Evolutionary conservation across 2,888 invertebrate species (phyloP), one percentile per base, ranked within the genome.

Genomic region (Melanargia galathea): DNA sequence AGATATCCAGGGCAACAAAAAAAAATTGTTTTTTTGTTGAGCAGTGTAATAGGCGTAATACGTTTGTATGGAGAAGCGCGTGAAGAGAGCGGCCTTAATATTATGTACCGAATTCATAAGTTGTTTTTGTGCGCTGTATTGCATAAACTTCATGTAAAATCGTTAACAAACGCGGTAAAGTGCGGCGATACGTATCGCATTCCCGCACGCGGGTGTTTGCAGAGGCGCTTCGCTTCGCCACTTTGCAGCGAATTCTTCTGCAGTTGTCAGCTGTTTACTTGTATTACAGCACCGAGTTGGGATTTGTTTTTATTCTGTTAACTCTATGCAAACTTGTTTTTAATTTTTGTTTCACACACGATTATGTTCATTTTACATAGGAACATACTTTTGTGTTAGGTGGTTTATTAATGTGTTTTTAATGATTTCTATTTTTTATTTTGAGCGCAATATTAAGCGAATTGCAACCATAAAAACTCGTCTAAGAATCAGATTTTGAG

Each of bases 191-290:
- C n/a, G n/a, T n/a, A 60, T 60, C 20, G 60, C 57, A 60, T 60
- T 65, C 57, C 57, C 56, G 55, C 24, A n/a, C 26, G 43, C 62
- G 24, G 16, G 33, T 66, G 54, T 65, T 63, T 63, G 63, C 57
- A 45, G 33, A 65, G 60, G 64, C 51, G 61, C 60, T 51, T 60
- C 66, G 65, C 65, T 63, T 69, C 63, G 57, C 66, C 66, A 66
- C 65, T 63, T 63, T 57, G 56, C 43, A 46, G 57, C 52, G 40
- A 62, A 66, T 63, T 66, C 58, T 46, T 63, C 63, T 66, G 66
- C 57, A 61, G 56, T 66, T 66, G 66, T 66, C 66, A 66, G 57
- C 60, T 63, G 63, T 66, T 66, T 66, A 63, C 58, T 58, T 58
- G 48, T 20, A 58, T 48, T 58, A 35, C 33, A 22, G 48, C 30